Percentiles rank a stretch among this genome's conserved stretches.
These are phyloP conservation scores for Adelognathus sp. DNA, from an alignment of 2,888 invertebrate genomes.

Conservation along the genomic window DNA sequence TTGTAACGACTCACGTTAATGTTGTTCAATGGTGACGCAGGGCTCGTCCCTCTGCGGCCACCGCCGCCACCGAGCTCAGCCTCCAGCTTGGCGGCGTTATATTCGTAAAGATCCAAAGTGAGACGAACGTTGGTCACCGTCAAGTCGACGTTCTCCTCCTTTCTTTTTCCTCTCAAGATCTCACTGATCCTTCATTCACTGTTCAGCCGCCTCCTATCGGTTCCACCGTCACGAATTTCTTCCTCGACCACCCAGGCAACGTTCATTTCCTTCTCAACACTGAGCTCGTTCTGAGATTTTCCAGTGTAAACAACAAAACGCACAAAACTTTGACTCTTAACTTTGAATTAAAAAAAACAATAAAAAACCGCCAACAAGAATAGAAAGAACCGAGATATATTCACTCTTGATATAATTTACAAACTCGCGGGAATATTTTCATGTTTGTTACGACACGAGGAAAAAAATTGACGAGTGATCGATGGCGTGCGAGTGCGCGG, in stretches of 20 bases:
- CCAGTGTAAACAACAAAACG: constrained; percentile 3
- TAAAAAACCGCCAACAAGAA: no score
- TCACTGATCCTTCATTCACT: neutral
- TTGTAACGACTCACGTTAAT: constrained; percentile 76
- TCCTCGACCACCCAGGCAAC: constrained; percentile 12
- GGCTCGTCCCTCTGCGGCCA: constrained; percentile 78
- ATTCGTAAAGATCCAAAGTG: constrained; percentile 10
- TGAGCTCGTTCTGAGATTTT: neutral
- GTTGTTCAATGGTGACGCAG: constrained; percentile 74
- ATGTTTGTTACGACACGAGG: neutral
- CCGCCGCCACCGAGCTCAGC: constrained; percentile 77
- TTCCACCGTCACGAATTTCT: constrained; percentile 7
- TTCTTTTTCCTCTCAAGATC: neutral
- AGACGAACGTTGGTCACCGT: neutral
- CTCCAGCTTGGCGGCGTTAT: constrained; percentile 77
- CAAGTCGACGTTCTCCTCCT: neutral
- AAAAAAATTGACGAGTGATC: neutral
- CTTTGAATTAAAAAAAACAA: neutral
- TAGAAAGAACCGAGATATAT: no score
- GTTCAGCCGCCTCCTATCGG: neutral
- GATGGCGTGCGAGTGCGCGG: constrained; percentile 11
- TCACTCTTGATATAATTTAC: neutral
- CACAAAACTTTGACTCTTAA: constrained; percentile 21
- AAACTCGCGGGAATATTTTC: constrained; percentile 36
- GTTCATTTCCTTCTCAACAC: constrained; percentile 16